Evolutionary conservation across 2,888 invertebrate species (phyloP).

Genomic region (Embidobia sp.): DNA sequence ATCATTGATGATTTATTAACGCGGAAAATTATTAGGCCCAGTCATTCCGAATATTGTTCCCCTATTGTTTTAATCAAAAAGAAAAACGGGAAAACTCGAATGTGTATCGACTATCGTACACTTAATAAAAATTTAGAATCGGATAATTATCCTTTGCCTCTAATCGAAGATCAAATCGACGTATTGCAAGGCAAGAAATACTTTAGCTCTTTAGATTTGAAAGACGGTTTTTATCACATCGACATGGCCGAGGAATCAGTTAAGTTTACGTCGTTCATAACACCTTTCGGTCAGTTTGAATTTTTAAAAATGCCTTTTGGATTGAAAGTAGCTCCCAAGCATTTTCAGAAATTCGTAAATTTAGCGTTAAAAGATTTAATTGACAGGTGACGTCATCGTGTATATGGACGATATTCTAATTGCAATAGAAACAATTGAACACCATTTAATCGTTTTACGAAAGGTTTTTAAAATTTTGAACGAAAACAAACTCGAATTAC

Average conservation of each 20-base stretch:
- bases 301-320: conserved; percentile 19
- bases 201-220: conserved; percentile 36
- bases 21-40: conserved; percentile 33
- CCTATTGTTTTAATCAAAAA: conserved; percentile 28
- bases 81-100: conserved; percentile 61
- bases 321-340: conserved; percentile 10
- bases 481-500: conserved; percentile 65
- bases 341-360: conserved; percentile 29
- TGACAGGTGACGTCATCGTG: conserved; percentile 9
- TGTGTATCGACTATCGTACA: conserved; percentile 59
- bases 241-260: conserved; percentile 35
- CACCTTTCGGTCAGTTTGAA: conserved; percentile 35
- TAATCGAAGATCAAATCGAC: conserved; percentile 51
- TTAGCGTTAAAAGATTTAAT: conserved; percentile 1
- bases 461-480: conserved; percentile 17
- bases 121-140: conserved; percentile 46
- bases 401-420: conserved; percentile 23
- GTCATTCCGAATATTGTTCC: conserved; percentile 29
- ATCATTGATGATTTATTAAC: conserved; percentile 51
- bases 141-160: conserved; percentile 38
- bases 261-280: conserved; percentile 37
- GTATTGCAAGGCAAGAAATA: conserved; percentile 33
- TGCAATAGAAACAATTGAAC: conserved; percentile 8
- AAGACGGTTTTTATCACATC: conserved; percentile 48
- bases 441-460: not conserved